phyloP scores from a whole-genome alignment of 2,113 vertebrate genomes.

The Trematocara stigmaticum region DNA sequence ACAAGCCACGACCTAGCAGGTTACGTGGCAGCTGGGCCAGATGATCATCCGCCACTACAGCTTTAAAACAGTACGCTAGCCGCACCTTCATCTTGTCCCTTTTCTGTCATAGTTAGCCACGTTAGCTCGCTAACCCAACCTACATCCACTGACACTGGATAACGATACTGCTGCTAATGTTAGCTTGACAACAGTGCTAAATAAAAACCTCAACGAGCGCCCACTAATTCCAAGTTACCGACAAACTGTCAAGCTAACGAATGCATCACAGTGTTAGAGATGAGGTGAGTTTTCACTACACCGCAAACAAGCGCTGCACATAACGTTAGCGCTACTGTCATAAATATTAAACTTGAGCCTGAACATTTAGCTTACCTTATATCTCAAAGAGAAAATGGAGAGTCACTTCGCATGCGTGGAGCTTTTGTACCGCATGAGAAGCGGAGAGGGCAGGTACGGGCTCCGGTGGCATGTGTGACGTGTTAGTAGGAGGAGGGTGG shows the following conservation, averaged over 20 bases:
- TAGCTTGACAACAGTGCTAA: background rate
- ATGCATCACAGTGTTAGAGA: background rate
- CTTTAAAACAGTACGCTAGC: background rate
- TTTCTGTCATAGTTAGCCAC: background rate
- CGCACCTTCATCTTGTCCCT: background rate
- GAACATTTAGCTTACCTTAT: constrained; percentile 42
- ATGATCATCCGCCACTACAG: background rate
- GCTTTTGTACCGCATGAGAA: constrained; percentile 56
- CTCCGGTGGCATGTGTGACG: background rate
- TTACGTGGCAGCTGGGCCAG: constrained; percentile 29
- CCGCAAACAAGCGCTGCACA: background rate
- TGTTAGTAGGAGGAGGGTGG: background rate
- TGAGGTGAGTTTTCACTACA: too few species aligned
- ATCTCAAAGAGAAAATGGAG: constrained; percentile 39
- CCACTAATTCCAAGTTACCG: background rate
- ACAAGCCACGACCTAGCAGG: background rate
- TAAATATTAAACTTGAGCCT: background rate
- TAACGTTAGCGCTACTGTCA: accelerated
- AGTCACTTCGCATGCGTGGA: constrained; percentile 50
- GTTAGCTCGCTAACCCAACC: background rate
- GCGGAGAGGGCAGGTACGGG: constrained; percentile 6
- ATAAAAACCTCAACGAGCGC: background rate
- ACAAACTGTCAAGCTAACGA: background rate
- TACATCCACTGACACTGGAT: background rate
- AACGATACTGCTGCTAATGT: background rate